Conservation (phyloP, 1,140 invertebrate species). For the Cydia pomonella region DNA sequence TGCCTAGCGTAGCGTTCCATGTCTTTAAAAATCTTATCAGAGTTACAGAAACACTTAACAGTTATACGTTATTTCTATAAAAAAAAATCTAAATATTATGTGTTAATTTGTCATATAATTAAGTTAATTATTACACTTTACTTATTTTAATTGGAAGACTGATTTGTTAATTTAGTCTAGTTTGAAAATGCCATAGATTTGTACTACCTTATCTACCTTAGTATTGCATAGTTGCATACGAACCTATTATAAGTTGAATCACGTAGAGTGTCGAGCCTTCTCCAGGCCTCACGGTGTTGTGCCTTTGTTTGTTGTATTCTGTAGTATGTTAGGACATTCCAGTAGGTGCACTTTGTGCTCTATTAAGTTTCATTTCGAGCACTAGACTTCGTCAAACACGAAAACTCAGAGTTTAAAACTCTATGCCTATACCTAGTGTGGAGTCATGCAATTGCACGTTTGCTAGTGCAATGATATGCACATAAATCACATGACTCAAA, state of each 20-base stretch:
- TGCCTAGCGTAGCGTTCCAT: constrained; percentile 7
- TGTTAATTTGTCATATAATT: constrained; percentile 61
- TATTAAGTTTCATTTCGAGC: constrained; percentile 51
- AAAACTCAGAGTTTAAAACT: constrained; percentile 20
- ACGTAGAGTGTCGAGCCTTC: constrained; percentile 67
- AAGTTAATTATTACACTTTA: constrained; percentile 63
- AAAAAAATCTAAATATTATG: constrained; percentile 50
- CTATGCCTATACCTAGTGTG: background rate
- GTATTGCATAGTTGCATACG: constrained; percentile 62
- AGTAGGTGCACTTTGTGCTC: constrained; percentile 67
- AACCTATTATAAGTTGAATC: constrained; percentile 59
- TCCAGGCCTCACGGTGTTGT: constrained; percentile 71
- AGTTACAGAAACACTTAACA: constrained; percentile 21
- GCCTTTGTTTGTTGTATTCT: constrained; percentile 73
- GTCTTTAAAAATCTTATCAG: constrained; percentile 15
- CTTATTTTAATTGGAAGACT: constrained; percentile 76
- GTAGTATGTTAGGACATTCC: constrained; percentile 69
- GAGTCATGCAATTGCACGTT: background rate
- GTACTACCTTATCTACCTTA: constrained; percentile 51
- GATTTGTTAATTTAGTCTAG: constrained; percentile 80
- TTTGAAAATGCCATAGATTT: constrained; percentile 80
- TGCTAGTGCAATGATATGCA: background rate
- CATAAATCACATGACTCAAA: background rate
- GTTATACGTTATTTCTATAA: constrained; percentile 37
- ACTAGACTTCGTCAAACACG: constrained; percentile 2